phyloP scores from a whole-genome alignment of 1,140 invertebrate species.

The Drosophila yakuba region DNA sequence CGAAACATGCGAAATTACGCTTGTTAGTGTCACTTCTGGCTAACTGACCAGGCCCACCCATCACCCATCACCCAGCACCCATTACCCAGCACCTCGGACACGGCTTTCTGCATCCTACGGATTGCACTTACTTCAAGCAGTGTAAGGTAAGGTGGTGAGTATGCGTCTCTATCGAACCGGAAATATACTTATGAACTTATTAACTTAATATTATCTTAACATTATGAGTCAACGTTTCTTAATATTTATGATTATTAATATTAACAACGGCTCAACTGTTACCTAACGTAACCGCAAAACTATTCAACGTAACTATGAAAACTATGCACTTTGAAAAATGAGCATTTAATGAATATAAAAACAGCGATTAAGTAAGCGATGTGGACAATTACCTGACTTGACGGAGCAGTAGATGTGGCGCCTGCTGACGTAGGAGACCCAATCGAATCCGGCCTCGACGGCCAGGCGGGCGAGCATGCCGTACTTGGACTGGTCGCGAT shows the following conservation, averaged over 20 bases:
- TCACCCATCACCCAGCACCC: conserved; percentile 25
- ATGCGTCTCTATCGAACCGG: too few relatives aligned
- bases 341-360: not conserved
- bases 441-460: conserved; percentile 98
- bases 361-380: conserved; percentile 12
- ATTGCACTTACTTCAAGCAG: not conserved
- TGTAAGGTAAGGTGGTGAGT: not conserved
- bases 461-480: conserved; percentile 98
- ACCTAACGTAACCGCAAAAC: too few relatives aligned
- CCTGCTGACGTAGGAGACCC: conserved; percentile 98
- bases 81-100: conserved; percentile 19
- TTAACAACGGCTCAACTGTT: not conserved
- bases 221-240: not conserved
- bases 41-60: conserved; percentile 54
- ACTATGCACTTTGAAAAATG: not conserved
- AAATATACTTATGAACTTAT: too few relatives aligned
- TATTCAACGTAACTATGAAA: too few relatives aligned
- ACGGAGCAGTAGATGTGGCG: conserved; percentile 98
- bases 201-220: not conserved
- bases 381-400: conserved; percentile 93
- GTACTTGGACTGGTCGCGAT: conserved; percentile 95
- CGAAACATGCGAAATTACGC: conserved; percentile 82
- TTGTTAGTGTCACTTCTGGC: conserved; percentile 83
- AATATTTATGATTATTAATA: not conserved
- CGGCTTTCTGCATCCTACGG: conserved; percentile 3